A percentile compares a stretch with the other conserved stretches of the same genome.
These are phyloP conservation scores for Psilopogon haemacephalus DNA, from an alignment of 2,113 vertebrate species.

Conservation along the genomic window DNA sequence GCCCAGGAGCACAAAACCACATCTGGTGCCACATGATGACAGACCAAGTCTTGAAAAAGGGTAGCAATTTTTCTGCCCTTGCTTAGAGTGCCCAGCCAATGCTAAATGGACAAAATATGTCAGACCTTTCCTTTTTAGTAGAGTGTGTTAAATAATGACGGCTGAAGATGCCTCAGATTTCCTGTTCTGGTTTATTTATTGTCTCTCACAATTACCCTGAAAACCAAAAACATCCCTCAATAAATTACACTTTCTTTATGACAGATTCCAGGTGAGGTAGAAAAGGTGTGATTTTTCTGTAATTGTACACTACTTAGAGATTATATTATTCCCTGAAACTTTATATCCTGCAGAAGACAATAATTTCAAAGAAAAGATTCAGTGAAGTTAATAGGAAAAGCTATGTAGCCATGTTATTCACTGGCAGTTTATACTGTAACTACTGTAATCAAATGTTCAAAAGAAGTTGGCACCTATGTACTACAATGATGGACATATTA, in stretches of 20 bases:
- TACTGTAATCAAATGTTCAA: not conserved
- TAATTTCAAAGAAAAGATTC: slow-evolving; percentile 12
- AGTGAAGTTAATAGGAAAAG: not conserved
- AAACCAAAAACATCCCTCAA: not conserved
- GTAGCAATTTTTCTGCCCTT: not conserved
- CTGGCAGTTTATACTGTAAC: not conserved
- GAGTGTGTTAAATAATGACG: not conserved
- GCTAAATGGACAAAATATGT: not conserved
- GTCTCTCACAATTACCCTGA: not conserved
- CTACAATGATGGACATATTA: not conserved
- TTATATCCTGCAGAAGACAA: not conserved
- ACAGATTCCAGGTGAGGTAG: not conserved
- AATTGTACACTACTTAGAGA: not conserved
- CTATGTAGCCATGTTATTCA: not conserved
- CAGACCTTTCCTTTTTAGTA: not conserved
- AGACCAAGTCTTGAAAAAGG: not conserved
- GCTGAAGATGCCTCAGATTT: not conserved
- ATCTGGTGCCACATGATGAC: not conserved
- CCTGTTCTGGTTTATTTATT: not conserved
- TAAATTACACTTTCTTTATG: not conserved
- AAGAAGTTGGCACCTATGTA: not conserved
- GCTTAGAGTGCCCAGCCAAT: not conserved
- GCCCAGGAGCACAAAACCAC: not conserved
- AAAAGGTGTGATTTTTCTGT: not conserved
- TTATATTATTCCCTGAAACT: not conserved